Conservation (phyloP, 2,113 vertebrate species). For the Pollachius pollachius region DNA sequence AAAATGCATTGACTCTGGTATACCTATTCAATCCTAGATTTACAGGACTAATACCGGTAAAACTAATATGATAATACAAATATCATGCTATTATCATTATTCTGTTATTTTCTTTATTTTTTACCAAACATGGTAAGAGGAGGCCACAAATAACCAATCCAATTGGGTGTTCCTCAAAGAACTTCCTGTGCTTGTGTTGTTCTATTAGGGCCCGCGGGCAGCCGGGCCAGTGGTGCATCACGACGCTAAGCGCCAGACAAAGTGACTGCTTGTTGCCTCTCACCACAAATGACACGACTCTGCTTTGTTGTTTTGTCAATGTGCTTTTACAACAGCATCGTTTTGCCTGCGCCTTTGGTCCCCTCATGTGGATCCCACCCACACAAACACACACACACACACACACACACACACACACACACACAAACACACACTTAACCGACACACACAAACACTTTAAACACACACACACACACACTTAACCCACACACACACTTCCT, state of each 20-base stretch:
- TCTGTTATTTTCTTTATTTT: not conserved
- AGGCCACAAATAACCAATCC: not conserved
- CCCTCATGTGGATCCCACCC: not conserved
- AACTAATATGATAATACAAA: too few relatives aligned
- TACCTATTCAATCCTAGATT: too few relatives aligned
- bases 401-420: not conserved
- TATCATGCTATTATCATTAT: too few relatives aligned
- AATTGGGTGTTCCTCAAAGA: not conserved
- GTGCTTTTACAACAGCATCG: slow-evolving; percentile 14
- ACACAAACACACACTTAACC: not conserved
- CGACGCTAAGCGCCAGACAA: slow-evolving; percentile 3
- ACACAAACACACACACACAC: not conserved
- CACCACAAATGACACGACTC: slow-evolving; percentile 19
- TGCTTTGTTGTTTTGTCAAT: slow-evolving; percentile 17
- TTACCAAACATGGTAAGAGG: not conserved
- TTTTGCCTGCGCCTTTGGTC: slow-evolving; percentile 29
- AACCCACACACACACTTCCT: not conserved
- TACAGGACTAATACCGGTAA: too few relatives aligned
- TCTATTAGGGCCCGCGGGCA: not conserved
- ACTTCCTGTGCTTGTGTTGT: not conserved
- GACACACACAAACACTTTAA: not conserved
- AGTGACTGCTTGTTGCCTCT: slow-evolving; percentile 15
- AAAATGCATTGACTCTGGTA: too few relatives aligned
- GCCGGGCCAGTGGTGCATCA: not conserved
- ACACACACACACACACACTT: not conserved